Conservation (phyloP, 2,113 vertebrate species). For the Nanorana parkeri region DNA sequence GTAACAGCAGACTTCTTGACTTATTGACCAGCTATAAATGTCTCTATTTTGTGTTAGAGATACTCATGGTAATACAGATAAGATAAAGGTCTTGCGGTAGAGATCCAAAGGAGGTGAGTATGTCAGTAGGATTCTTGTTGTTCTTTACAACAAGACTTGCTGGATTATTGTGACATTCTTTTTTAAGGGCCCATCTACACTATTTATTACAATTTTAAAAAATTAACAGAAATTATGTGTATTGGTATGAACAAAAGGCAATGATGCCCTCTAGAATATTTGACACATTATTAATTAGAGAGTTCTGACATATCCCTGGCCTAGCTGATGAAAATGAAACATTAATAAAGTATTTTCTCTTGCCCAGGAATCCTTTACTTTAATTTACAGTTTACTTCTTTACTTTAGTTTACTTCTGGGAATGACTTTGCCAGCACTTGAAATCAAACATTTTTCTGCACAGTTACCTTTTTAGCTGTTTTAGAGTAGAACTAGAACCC, state of each 20-base stretch:
- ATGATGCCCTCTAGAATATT: neutral
- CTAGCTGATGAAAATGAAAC: neutral
- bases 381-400: too few relatives aligned
- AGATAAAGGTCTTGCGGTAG: too few relatives aligned
- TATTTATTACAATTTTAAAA: too few relatives aligned
- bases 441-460: constrained; percentile 12
- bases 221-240: constrained; percentile 1
- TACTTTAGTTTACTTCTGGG: neutral
- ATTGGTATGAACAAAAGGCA: neutral
- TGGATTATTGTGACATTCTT: too few relatives aligned
- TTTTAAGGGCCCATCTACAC: too few relatives aligned
- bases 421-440: constrained; percentile 4
- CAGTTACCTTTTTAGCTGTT: constrained; percentile 22
- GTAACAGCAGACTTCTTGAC: too few relatives aligned
- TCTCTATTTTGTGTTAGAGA: too few relatives aligned
- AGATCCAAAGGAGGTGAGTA: too few relatives aligned
- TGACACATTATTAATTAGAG: constrained; percentile 1
- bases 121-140: too few relatives aligned
- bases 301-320: neutral
- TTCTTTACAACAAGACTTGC: too few relatives aligned
- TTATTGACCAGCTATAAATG: too few relatives aligned
- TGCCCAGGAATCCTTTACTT: neutral
- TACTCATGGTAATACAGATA: too few relatives aligned
- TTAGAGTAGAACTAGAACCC: constrained; percentile 14
- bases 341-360: constrained; percentile 12